Evolutionary conservation across 2,113 vertebrate species (phyloP), one percentile per base, ranked within the genome.

Genomic region (Plotosus lineatus): DNA sequence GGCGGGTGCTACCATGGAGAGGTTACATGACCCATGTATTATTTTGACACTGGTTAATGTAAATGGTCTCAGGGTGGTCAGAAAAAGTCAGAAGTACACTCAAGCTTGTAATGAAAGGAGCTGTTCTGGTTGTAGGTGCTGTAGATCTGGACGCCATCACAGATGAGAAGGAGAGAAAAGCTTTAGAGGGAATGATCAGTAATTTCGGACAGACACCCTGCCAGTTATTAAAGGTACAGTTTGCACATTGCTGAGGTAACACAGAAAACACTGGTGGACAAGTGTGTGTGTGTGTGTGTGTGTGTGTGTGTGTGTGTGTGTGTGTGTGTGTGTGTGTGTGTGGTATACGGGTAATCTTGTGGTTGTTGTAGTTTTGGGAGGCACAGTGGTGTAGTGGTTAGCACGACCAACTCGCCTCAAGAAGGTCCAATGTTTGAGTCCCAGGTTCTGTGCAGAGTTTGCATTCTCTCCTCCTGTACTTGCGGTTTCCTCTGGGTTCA

Each of bases 141-240:
- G 97, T 99, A 83, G 98, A 99, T 90, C 90, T 99, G 84, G 98
- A 99, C 73, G 95, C 96, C 86, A 95, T 99, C 89, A 97, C 95
- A 28, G 96, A 98, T 77, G 97, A 98, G 85, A 98, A 98, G 83
- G 98, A 99, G 90, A 94, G 96, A 3, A 99, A 98, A 81, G 97
- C 97, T 74, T 81, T 99, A 88, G 98, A 99, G 88, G 97, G 97
- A 5, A 99, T 99, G 97, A 99, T 99, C 92, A 99, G 95, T 86
- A 98, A 98, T 94, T 99, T 99, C 87, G 98, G 98, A 26, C 98
- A 98, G 92, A 98, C 97, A 2, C 98, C 97, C 2, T 99, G 98
- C 85, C 98, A 99, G 78, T 88, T 99, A 11, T 91, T 99, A 44
- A 99, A 98, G 95, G 98, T 98, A 90, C 40, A 21, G 40, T 11